Percentiles rank a stretch among this genome's conserved stretches.
phyloP scores from a whole-genome alignment of 1,140 invertebrate species.

The Zaprionus capensis region DNA sequence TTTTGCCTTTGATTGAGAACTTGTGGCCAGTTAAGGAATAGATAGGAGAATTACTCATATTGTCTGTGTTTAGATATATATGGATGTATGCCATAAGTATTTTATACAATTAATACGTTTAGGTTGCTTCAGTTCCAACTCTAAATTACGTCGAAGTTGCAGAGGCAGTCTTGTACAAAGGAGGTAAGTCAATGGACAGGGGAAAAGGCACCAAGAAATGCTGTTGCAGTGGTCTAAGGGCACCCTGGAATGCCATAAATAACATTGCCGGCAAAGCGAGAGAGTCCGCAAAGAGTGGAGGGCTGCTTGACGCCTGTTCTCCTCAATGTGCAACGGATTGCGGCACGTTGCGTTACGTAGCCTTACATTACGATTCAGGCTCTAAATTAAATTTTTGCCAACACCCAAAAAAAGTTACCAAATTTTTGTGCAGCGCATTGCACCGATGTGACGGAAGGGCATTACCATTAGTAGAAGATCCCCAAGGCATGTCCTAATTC shows the following conservation, averaged over 20 bases:
- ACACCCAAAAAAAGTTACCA: slow-evolving; percentile 76
- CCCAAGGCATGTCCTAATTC: neutral
- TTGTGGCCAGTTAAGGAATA: too few relatives aligned
- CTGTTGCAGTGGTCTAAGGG: slow-evolving; percentile 79
- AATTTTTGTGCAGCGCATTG: slow-evolving; percentile 79
- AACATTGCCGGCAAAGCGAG: slow-evolving; percentile 66
- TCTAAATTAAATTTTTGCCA: slow-evolving; percentile 82
- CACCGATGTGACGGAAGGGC: slow-evolving; percentile 77
- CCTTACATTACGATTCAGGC: slow-evolving; percentile 59
- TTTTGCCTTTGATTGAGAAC: neutral
- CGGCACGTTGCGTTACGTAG: slow-evolving; percentile 38
- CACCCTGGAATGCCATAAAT: slow-evolving; percentile 81
- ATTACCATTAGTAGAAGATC: slow-evolving; percentile 65
- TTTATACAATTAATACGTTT: neutral
- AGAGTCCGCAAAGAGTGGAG: neutral
- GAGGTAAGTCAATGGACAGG: neutral
- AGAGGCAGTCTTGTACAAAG: neutral
- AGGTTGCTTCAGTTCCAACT: slow-evolving; percentile 42
- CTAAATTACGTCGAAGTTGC: slow-evolving; percentile 67
- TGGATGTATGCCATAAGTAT: too few relatives aligned
- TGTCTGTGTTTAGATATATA: too few relatives aligned
- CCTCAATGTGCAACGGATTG: slow-evolving; percentile 47
- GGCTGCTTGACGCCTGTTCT: slow-evolving; percentile 2
- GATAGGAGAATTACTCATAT: too few relatives aligned
- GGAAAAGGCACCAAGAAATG: slow-evolving; percentile 66